Base-by-base conservation (phyloP, 2,797 vertebrate genomes). In the Hapalemur alaotrensis region DNA sequence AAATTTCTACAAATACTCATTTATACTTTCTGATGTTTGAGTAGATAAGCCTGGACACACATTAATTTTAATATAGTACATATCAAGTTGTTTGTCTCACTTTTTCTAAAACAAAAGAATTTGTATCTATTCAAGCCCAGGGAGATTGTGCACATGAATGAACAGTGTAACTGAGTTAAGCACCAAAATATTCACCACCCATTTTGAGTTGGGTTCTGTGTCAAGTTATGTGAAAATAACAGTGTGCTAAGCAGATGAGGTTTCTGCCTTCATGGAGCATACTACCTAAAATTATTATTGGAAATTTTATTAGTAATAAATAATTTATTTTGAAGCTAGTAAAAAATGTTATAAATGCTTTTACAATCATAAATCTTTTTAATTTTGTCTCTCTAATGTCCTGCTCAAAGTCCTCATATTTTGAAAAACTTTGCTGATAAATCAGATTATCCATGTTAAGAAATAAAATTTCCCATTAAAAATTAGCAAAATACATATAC, bases 21-120 rank as follows among this genome's bases (percentile, higher is more conserved):
- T 95, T 97, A 91, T 61, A 48, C 3, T 96, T 98, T 96, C 85
- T 92, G 18, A 90, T 93, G 18, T 50, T 98, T 97, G 97, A 83
- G 87, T 83, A 96, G 81, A 97, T 89, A 89, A 96, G 50, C 22
- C 59, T 78, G 83, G 88, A 87, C 67, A 97, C 28, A 69, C 25
- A 41, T 61, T 72, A 97, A 91, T 96, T 92, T 96, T 94, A 96
- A 75, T 95, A 28, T 67, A 97, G 43, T 90, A 72, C 69, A 87
- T 94, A 89, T 75, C 28, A 96, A 80, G 1, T 43, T 72, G 20
- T 41, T 97, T 95, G 67, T 93, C 7, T 85, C 75, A 92, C 1
- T 13, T 84, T 97, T 84, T 65, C 88, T 17, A 52, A 67, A 76
- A 95, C 63, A 97, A 91, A 95, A 85, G 11, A 84, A 85, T 91